Base-by-base conservation (phyloP, 1,140 invertebrate species). In the Drosophila oshimai region DNA sequence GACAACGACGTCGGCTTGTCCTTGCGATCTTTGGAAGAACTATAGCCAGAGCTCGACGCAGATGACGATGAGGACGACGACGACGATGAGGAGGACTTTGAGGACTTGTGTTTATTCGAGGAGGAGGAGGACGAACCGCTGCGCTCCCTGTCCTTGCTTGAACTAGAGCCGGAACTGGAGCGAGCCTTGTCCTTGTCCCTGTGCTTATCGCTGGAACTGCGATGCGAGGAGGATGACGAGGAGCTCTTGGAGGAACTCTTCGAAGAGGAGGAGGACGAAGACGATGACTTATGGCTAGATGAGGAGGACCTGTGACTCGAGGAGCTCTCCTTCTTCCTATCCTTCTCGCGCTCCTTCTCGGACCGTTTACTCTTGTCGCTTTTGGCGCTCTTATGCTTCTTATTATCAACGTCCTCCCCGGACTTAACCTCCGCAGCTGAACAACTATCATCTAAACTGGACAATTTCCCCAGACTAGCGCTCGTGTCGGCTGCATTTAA, bases 261-360 rank as follows among this genome's bases (percentile, higher is more conserved):
- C 45, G 67, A 72, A 22, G 79, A 81, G n/a, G 80, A 83, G 6
- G 78, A 84, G 17, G 74, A 76, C 9, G 83, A 89, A 31, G 84
- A 89, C 24, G 88, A 90, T 12, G 87, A 89, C 62, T 79, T 88
- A 58, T 89, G 81, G 53, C 79, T 74, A 9, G 79, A 84, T 15
- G 89, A 90, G 9, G 76, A 81, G 9, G 57, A 62, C 54, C 53
- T 62, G 36, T 62, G 58, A 6, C 54, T 62, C 20, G 58, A 60
- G 37, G 58, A 62, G 39, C 54, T 60, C 54, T 33, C 57, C 28
- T 62, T 57, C 20, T 76, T 91, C 42, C 91, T 92, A 68, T 90
- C 86, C 70, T 91, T 91, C 12, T 91, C 92, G 83, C 90, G 92
- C 39, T 91, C 88, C 75, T 92, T 93, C 9, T 86, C 77, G 22